A percentile compares a stretch with the other conserved stretches of the same genome.
Conservation (phyloP, 64 coral and sea anemone genomes). For the Actinia equina region DNA sequence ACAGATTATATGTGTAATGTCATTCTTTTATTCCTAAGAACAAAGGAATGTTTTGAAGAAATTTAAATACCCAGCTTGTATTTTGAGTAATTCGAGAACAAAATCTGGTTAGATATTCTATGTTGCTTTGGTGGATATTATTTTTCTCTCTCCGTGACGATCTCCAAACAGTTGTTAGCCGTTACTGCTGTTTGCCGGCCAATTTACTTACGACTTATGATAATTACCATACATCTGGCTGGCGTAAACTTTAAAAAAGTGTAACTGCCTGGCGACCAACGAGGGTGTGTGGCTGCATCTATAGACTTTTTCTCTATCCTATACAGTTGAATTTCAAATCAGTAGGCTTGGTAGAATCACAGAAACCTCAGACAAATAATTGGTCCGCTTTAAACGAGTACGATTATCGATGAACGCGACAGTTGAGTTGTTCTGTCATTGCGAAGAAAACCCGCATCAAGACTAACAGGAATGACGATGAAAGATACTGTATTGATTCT, state of each 20-base stretch:
- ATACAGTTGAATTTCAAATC: not conserved
- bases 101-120: not conserved
- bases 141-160: not conserved
- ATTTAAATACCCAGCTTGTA: not conserved
- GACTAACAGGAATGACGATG: not conserved
- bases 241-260: constrained; percentile 18
- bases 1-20: not conserved
- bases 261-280: not conserved
- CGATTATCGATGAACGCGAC: not conserved
- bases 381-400: not conserved
- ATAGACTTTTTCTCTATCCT: not conserved
- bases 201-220: constrained; percentile 4
- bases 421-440: not conserved
- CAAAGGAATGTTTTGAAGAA: not conserved
- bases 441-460: not conserved
- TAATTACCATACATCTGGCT: constrained; percentile 18
- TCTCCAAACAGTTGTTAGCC: not conserved
- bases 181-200: constrained; percentile 2
- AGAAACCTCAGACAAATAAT: not conserved
- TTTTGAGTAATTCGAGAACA: not conserved
- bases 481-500: not conserved
- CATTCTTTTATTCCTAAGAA: not conserved
- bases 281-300: not conserved
- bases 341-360: not conserved
- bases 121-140: not conserved